phyloP scores from a whole-genome alignment of 2,888 invertebrate genomes.

The Lycocerus yunnanus region DNA sequence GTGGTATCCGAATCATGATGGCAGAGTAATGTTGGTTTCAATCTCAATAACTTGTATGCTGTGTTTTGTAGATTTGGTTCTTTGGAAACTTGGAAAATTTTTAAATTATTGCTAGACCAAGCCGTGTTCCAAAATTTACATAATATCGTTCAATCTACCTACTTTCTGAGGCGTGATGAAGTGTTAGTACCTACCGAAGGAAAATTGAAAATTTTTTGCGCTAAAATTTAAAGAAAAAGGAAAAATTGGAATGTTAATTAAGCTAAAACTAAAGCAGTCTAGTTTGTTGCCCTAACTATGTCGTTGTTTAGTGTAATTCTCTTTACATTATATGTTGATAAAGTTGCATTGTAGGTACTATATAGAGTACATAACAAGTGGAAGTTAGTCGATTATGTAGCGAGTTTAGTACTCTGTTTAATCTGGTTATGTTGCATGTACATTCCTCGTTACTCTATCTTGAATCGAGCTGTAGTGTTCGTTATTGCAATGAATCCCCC shows the following conservation, averaged over 20 bases:
- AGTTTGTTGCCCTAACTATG: neutral
- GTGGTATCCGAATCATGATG: no score
- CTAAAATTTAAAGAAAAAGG: neutral
- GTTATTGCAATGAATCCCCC: slow-evolving; percentile 14
- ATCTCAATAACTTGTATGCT: no score
- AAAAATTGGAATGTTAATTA: neutral
- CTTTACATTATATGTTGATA: slow-evolving; percentile 8
- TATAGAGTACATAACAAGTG: slow-evolving; percentile 3
- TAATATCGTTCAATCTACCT: neutral
- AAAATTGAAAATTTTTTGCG: neutral
- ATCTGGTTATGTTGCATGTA: slow-evolving; percentile 26
- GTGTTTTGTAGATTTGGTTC: no score
- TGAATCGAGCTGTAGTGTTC: slow-evolving; percentile 16
- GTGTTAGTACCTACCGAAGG: neutral
- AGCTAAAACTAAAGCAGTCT: neutral
- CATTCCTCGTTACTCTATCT: slow-evolving; percentile 26
- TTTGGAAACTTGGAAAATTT: neutral
- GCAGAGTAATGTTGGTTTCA: no score
- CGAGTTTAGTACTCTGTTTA: slow-evolving; percentile 25
- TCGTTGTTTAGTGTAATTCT: neutral
- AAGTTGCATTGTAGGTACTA: slow-evolving; percentile 10
- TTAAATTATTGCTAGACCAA: no score
- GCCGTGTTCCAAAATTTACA: neutral
- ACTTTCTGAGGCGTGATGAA: neutral
- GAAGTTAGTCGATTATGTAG: slow-evolving; percentile 22